A percentile compares a stretch with the other conserved stretches of the same genome.
Conservation (phyloP, 2,113 vertebrate species). For the Corythornis vintsioides region DNA sequence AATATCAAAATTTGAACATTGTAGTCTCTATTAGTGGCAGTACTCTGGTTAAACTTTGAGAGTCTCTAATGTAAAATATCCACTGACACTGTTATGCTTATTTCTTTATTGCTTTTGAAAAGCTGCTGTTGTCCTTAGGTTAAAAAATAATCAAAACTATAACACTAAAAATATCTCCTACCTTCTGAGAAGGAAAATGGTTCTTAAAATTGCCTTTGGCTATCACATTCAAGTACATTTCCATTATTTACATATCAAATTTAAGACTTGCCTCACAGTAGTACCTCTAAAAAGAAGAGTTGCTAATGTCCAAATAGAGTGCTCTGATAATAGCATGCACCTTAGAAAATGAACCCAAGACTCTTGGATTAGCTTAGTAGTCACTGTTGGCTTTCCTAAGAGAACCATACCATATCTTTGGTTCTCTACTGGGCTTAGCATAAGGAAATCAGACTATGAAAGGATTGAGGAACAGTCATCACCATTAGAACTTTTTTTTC, state of each 20-base stretch:
- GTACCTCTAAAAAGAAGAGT: not conserved
- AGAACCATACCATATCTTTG: fast-evolving
- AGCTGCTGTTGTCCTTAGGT: not conserved
- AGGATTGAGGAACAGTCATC: not conserved
- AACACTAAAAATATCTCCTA: not conserved
- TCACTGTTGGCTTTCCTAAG: not conserved
- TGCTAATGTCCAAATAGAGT: not conserved
- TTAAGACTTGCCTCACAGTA: not conserved
- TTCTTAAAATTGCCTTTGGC: not conserved
- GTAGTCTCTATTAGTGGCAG: not conserved
- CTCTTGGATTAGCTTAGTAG: not conserved
- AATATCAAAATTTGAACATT: not conserved
- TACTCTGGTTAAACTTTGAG: not conserved
- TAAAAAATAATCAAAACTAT: not conserved
- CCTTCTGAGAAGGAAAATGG: not conserved
- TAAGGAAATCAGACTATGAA: not conserved
- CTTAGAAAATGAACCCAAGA: not conserved
- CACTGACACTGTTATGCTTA: not conserved
- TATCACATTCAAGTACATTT: not conserved
- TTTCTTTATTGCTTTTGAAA: not conserved
- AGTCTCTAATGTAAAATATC: not conserved
- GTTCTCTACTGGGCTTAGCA: not conserved
- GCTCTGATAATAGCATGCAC: not conserved
- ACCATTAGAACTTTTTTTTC: not conserved
- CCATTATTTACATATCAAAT: not conserved